Evolutionary conservation across 2,888 invertebrate genomes (phyloP), one percentile per base, ranked within the genome.

Genomic region (Rhingia rostrata): DNA sequence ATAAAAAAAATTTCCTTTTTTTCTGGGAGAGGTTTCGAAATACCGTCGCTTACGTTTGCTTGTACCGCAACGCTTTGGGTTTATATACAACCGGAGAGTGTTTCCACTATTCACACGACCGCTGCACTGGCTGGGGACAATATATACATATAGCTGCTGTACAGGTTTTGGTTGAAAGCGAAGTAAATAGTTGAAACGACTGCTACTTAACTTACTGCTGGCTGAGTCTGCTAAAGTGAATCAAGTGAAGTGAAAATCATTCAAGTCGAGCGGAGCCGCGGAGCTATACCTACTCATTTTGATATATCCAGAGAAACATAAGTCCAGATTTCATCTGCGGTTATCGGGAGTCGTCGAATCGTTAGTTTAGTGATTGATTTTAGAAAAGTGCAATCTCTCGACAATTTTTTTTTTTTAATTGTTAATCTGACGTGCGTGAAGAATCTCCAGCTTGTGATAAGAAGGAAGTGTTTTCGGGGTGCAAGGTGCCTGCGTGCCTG

Each of bases 221-320:
- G 53, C 37, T 49, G 63, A 63, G 63, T 83, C 67, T 82, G 51
- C 43, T 73, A 79, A 53, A 83, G 61, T 66, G 72, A 73, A 73
- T 67, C 60, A 60, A 79, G 72, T 64, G 54, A 41, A 80, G 79
- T 61, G 72, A 83, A 78, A 73, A 56, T 67, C 58, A 66, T 73
- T 77, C 56, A 72, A 83, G 66, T 73, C 79, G 58, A 83, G 79
- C 63, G 22, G 14, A 39, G 12, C 30, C 9, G 41, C 4, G 30
- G 3, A 14, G 4, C 12, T 30, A 33, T 22, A 63, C n/a, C n/a
- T n/a, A n/a, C 45, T 56, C 37, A 32, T 41, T 12, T 4, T 60
- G 22, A n/a, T 22, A 45, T 10, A 61, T 63, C 33, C 4, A 49
- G 35, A 32, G 51, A 69, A 45, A 12, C 6, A 58, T 10, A 10